Conservation (phyloP, 2,888 invertebrate species). For the Odontothrips loti region DNA sequence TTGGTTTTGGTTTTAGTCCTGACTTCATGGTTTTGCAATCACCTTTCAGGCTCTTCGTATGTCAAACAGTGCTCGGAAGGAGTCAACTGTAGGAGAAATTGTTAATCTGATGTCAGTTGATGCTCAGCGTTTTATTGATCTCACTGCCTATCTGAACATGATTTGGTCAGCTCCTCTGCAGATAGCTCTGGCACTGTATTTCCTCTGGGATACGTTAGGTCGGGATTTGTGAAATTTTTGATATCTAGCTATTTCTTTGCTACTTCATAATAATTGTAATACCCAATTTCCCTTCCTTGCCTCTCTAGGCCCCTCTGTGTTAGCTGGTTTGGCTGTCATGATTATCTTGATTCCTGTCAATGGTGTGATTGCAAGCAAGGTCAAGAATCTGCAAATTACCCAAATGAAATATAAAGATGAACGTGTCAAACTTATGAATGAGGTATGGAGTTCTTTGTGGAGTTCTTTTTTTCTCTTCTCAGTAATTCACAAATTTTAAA, state of each 20-base stretch:
- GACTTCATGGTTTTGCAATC: slow-evolving; percentile 30
- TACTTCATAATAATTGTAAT: background rate
- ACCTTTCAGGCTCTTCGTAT: slow-evolving; percentile 43
- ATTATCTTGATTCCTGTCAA: slow-evolving; percentile 56
- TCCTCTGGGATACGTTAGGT: slow-evolving; percentile 49
- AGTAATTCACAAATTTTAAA: slow-evolving; percentile 33
- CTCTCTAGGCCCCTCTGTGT: slow-evolving; percentile 52
- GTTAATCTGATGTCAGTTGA: slow-evolving; percentile 53
- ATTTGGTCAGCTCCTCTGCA: slow-evolving; percentile 54
- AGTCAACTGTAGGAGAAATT: slow-evolving; percentile 51
- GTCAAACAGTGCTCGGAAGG: slow-evolving; percentile 46
- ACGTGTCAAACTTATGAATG: slow-evolving; percentile 49
- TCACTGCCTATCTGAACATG: slow-evolving; percentile 49
- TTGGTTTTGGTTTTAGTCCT: background rate
- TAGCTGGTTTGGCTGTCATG: slow-evolving; percentile 55
- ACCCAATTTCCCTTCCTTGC: background rate
- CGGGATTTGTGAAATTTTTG: slow-evolving; percentile 28
- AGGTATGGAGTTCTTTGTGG: too few relatives aligned
- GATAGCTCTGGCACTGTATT: slow-evolving; percentile 52
- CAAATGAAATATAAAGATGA: slow-evolving; percentile 56
- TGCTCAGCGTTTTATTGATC: slow-evolving; percentile 49
- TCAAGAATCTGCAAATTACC: slow-evolving; percentile 49
- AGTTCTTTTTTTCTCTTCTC: slow-evolving; percentile 31
- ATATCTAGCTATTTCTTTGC: background rate
- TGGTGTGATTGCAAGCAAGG: slow-evolving; percentile 47